Evolutionary conservation across 2,888 invertebrate genomes (phyloP).

Genomic region (Oegoconia quadripuncta): DNA sequence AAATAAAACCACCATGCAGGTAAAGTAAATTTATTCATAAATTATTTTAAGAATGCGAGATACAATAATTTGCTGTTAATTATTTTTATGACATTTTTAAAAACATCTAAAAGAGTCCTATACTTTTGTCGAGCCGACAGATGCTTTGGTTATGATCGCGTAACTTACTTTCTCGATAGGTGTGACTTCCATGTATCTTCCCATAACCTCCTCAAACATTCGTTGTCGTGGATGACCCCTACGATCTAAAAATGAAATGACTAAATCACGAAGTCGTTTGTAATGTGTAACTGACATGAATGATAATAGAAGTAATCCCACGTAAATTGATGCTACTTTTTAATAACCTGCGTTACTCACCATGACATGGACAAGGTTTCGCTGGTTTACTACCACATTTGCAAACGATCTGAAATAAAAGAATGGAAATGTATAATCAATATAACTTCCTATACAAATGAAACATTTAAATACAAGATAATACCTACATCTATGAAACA

Average conservation of each 20-base stretch:
- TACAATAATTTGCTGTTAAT: not conserved
- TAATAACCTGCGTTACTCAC: constrained; percentile 28
- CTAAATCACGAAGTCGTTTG: constrained; percentile 19
- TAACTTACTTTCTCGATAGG: constrained; percentile 56
- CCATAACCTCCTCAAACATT: constrained; percentile 59
- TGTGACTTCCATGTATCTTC: constrained; percentile 42
- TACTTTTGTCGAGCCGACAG: constrained; percentile 10
- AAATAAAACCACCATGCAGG: constrained; percentile 50
- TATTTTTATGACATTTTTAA: not conserved
- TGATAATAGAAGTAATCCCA: constrained; percentile 48
- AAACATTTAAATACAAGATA: no score
- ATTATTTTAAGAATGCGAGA: constrained; percentile 24
- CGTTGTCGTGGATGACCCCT: constrained; percentile 41
- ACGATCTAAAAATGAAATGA: constrained; percentile 45
- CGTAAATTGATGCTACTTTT: constrained; percentile 25
- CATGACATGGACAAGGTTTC: constrained; percentile 34
- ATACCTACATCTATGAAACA: no score
- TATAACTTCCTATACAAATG: no score
- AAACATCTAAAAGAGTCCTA: no score
- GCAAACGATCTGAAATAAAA: constrained; percentile 32
- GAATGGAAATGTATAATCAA: no score
- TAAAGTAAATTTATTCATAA: constrained; percentile 8
- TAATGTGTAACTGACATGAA: constrained; percentile 1
- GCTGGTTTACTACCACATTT: constrained; percentile 25
- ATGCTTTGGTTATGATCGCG: constrained; percentile 33